Evolutionary conservation across 2,113 vertebrate genomes (phyloP).

Genomic region (Cheilinus undulatus): DNA sequence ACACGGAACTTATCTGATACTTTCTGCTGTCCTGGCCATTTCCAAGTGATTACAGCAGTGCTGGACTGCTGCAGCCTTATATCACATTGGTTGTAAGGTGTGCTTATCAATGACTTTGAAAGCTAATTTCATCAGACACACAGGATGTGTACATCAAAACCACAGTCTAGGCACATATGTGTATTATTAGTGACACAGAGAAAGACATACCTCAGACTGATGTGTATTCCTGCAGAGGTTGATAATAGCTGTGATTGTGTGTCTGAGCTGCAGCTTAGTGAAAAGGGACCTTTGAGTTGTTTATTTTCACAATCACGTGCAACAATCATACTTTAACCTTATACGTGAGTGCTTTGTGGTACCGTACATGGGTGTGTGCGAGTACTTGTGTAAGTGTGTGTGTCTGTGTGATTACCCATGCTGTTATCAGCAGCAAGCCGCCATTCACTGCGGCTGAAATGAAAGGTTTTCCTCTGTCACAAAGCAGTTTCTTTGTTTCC

Average conservation of each 20-base stretch:
- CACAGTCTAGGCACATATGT: background rate
- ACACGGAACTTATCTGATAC: background rate
- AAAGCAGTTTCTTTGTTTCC: slow-evolving; percentile 99
- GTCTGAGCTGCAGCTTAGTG: slow-evolving; percentile 69
- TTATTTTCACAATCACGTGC: slow-evolving; percentile 74
- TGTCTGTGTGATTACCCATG: slow-evolving; percentile 73
- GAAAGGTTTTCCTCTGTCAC: slow-evolving; percentile 94
- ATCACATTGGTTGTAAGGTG: background rate
- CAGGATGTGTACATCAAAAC: slow-evolving; percentile 1
- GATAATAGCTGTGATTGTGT: slow-evolving; percentile 67
- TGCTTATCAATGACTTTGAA: background rate
- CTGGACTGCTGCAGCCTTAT: background rate
- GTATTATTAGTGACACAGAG: slow-evolving; percentile 14
- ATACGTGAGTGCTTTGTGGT: slow-evolving; percentile 50
- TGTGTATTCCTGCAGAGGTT: slow-evolving; percentile 36
- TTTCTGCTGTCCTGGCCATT: background rate
- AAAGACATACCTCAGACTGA: slow-evolving; percentile 38
- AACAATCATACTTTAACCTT: slow-evolving; percentile 77
- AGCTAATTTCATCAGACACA: background rate
- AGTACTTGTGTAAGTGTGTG: slow-evolving; percentile 10
- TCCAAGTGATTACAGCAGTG: background rate
- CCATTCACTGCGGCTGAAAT: slow-evolving; percentile 92
- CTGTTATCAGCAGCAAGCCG: slow-evolving; percentile 87
- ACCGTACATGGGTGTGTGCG: slow-evolving; percentile 23
- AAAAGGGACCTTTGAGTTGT: slow-evolving; percentile 74